These are phyloP conservation scores for Drosophila guanche DNA, from an alignment of 1,140 invertebrate species.

Conservation along the genomic window DNA sequence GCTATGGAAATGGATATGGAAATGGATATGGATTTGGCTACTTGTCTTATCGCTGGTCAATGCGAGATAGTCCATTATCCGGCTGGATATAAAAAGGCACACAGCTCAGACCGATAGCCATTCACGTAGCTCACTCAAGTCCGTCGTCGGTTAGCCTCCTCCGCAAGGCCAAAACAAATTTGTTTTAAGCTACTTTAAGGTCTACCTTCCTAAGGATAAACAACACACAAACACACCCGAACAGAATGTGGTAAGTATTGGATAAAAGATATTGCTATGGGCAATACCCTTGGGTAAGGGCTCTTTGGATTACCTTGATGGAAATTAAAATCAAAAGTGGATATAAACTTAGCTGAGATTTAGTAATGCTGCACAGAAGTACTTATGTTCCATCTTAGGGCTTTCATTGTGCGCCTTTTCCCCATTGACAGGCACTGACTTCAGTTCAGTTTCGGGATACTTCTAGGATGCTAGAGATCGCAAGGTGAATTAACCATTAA, in stretches of 20 bases:
- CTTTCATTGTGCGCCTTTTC: too few species aligned
- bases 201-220: conserved; percentile 30
- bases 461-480: too few species aligned
- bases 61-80: conserved; percentile 12
- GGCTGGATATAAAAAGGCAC: conserved; percentile 37
- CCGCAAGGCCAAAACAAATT: too few species aligned
- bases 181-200: conserved; percentile 20
- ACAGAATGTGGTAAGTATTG: conserved; percentile 59
- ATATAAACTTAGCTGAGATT: background rate
- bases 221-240: background rate
- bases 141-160: background rate
- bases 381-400: too few species aligned
- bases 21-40: conserved; percentile 21
- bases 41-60: conserved; percentile 14
- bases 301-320: too few species aligned
- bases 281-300: too few species aligned
- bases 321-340: background rate
- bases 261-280: background rate
- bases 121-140: conserved; percentile 10
- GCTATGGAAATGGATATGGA: background rate
- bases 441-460: too few species aligned
- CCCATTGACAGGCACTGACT: too few species aligned
- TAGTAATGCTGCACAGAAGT: background rate
- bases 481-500: too few species aligned
- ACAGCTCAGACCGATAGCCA: conserved; percentile 12